phyloP scores from a whole-genome alignment of 2,888 invertebrate species.

The Ophraella communa region DNA sequence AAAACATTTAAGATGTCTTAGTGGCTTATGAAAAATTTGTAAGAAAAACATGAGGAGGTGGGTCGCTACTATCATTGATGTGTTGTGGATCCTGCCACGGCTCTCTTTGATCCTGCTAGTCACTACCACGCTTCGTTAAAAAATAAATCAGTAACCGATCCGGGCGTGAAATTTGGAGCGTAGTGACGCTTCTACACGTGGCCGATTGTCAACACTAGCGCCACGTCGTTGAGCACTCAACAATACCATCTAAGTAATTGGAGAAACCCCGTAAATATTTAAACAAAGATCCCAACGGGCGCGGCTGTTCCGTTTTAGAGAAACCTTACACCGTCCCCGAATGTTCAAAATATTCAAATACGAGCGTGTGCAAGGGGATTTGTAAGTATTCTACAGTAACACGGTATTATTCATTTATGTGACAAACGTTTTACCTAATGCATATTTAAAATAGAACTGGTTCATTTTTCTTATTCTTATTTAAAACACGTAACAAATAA shows the following conservation, averaged over 20 bases:
- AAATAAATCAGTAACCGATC: background rate
- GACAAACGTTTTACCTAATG: too few relatives aligned
- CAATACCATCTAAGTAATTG: slow-evolving; percentile 45
- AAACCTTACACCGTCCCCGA: slow-evolving; percentile 33
- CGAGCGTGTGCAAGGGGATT: background rate
- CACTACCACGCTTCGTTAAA: background rate
- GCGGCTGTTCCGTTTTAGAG: slow-evolving; percentile 25
- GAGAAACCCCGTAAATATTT: slow-evolving; percentile 50
- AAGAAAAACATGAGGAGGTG: too few relatives aligned
- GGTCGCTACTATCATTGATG: too few relatives aligned
- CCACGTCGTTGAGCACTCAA: slow-evolving; percentile 31
- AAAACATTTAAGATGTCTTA: too few relatives aligned
- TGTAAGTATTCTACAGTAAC: background rate
- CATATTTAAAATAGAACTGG: too few relatives aligned
- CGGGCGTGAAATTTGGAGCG: background rate
- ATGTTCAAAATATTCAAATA: slow-evolving; percentile 7
- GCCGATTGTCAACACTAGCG: slow-evolving; percentile 34
- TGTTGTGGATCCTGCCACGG: too few relatives aligned
- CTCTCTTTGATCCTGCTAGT: background rate
- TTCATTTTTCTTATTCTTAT: too few relatives aligned
- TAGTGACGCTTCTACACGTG: slow-evolving; percentile 25
- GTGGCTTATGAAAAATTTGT: too few relatives aligned
- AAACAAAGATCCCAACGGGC: slow-evolving; percentile 33
- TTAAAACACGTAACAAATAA: too few relatives aligned
- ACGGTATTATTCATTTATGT: background rate